Evolutionary conservation across 2,888 invertebrate species (phyloP).

Genomic region (Tenthredo amoena): DNA sequence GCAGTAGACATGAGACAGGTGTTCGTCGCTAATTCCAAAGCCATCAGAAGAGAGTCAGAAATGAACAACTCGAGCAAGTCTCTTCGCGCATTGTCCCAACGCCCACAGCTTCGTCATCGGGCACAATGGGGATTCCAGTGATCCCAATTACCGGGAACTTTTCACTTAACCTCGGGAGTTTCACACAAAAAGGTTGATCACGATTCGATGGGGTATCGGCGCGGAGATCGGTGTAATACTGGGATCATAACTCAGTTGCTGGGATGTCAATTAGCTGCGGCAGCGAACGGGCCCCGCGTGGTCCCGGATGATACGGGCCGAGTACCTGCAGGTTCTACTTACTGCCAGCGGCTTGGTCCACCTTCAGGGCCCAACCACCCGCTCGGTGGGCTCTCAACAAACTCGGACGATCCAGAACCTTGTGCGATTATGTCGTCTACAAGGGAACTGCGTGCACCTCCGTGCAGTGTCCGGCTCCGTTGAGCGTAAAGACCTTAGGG

Average conservation of each 20-base stretch:
- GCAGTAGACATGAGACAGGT: slow-evolving; percentile 19
- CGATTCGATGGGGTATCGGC: slow-evolving; percentile 63
- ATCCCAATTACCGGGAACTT: slow-evolving; percentile 59
- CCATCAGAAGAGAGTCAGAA: background rate
- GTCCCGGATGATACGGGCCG: slow-evolving; percentile 49
- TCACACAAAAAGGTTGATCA: slow-evolving; percentile 62
- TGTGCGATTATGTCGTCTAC: slow-evolving; percentile 51
- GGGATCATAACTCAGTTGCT: slow-evolving; percentile 66
- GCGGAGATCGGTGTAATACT: slow-evolving; percentile 61
- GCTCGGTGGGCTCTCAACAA: slow-evolving; percentile 34
- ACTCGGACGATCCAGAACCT: slow-evolving; percentile 27
- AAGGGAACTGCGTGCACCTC: slow-evolving; percentile 23
- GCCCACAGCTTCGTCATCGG: slow-evolving; percentile 43
- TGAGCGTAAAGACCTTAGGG: slow-evolving; percentile 31
- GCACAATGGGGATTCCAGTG: slow-evolving; percentile 60
- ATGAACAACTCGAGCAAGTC: slow-evolving; percentile 10
- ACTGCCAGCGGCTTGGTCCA: slow-evolving; percentile 34
- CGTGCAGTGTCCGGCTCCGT: slow-evolving; percentile 37
- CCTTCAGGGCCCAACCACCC: slow-evolving; percentile 43
- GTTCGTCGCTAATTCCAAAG: background rate
- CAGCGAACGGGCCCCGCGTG: slow-evolving; percentile 51
- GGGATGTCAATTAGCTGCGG: slow-evolving; percentile 66
- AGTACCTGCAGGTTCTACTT: slow-evolving; percentile 27
- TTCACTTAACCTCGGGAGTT: slow-evolving; percentile 51
- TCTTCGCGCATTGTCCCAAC: background rate